Evolutionary conservation across 1,140 invertebrate species (phyloP), one percentile per base, ranked within the genome.

Genomic region (Chironomus tepperi): DNA sequence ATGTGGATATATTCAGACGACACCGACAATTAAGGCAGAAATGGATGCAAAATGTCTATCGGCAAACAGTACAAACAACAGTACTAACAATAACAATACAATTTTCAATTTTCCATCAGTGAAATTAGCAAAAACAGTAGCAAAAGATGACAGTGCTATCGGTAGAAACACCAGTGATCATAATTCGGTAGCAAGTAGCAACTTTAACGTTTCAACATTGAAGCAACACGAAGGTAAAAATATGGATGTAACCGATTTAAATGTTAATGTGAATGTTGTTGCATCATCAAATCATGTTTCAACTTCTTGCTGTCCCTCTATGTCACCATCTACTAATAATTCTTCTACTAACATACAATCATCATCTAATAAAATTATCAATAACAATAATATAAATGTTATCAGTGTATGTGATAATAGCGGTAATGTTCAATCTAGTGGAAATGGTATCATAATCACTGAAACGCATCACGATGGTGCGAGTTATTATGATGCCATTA

Each of bases 1-100:
- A 80, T 9, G 47, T n/a, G 47, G 47, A 57, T n/a, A 15, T 5
- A 57, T 57, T 12, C 47, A 79, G 80, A 80, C 75, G 74, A 70
- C 64, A 21, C 64, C 74, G 47, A 43, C 70, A 72, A 43, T 65
- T 73, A 74, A 57, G 10, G 7, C 47, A n/a, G 47, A 57, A 10
- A 21, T 47, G 34, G 74, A 74, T 43, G 57, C 73, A 42, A 42
- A 19, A 73, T 19, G 21, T 43, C 19, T 67, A 47, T 72, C 74
- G 2, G 67, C 74, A 10, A 15, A 76, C 67, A 74, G 12, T 42
- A 73, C 57, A 34, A 65, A 16, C 16, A 15, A 75, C 42, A 73
- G 19, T 42, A 73, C 57, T 21, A 65, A 16, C 34, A 57, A 57
- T 64, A 75, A 73, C 19, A 64, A 43, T 43, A 73, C 43, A 16